Base-by-base conservation (phyloP, 64 coral and sea anemone genomes). In the Pachyseris speciosa region DNA sequence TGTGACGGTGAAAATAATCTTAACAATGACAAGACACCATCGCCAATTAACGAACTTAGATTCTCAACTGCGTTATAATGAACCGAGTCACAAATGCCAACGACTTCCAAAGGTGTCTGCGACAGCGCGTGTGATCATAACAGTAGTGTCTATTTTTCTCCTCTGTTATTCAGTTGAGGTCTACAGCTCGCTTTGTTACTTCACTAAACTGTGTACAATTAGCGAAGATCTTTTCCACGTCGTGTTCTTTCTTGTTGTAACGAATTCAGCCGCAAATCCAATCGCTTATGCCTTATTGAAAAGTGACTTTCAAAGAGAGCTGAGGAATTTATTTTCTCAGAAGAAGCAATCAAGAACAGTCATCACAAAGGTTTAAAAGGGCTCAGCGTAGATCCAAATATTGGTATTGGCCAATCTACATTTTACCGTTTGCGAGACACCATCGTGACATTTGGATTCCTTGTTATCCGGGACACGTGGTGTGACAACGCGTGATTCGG, bases 281-380 rank as follows among this genome's bases (percentile, higher is more conserved):
- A 57, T 79, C 26, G 75, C 75, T 8, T 79, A 79, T 57, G 75
- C 75, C 48, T 79, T 79, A 25, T 79, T 57, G 17, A 79, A 79
- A 79, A 30, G 75, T 53, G 75, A 79, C 48, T 57, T 79, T 33
- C 30, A 79, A 57, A 55, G 44, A 50, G 75, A 79, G 49, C 28
- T 79, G 1, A 79, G 17, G 48, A 58, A 33, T 0, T 13, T 33
- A 57, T 58, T 79, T 57, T 50, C 30, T 26, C 36, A 38, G 9
- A 20, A 2, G 49, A 79, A 44, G 16, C 7, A 64, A 19, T 3
- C 16, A 30, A 58, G 2, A 34, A 3, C n/a, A 36, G 75, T 15
- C 27, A 15, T 17, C 10, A n/a, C 47, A 57, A 37, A 9, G 75
- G 75, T 36, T 20, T 79, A 36, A 79, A 17, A n/a, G n/a, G n/a